phyloP scores from a whole-genome alignment of 2,113 vertebrate species.

The Micronycteris hirsuta region DNA sequence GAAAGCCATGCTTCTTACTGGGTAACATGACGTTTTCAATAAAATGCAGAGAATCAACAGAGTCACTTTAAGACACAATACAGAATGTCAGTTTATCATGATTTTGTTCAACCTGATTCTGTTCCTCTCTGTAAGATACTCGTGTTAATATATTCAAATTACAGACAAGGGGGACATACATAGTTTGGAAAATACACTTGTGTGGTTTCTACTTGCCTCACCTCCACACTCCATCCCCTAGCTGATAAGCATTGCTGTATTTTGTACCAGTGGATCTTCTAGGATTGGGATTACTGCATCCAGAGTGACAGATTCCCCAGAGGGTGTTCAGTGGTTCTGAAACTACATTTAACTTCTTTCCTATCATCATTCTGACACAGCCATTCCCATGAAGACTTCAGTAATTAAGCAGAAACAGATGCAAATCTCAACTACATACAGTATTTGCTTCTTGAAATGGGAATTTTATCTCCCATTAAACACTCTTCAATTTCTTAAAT shows the following conservation, averaged over 20 bases:
- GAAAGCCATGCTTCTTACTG: not conserved
- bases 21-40: not conserved
- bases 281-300: not conserved
- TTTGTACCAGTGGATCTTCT: not conserved
- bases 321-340: not conserved
- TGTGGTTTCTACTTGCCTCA: not conserved
- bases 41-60: not conserved
- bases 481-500: not conserved
- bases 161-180: not conserved
- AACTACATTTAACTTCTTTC: slow-evolving; percentile 20
- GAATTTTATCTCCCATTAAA: slow-evolving; percentile 6
- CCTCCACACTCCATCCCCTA: not conserved
- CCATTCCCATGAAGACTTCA: not conserved
- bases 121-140: not conserved
- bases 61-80: not conserved
- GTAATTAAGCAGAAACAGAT: slow-evolving; percentile 25
- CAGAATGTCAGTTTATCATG: not conserved
- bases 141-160: not conserved
- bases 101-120: not conserved
- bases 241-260: not conserved
- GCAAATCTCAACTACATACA: not conserved
- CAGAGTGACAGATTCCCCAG: not conserved
- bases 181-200: not conserved
- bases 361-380: not conserved
- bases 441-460: not conserved